phyloP scores from a whole-genome alignment of 2,113 vertebrate species.

The Emydocephalus ijimae region DNA sequence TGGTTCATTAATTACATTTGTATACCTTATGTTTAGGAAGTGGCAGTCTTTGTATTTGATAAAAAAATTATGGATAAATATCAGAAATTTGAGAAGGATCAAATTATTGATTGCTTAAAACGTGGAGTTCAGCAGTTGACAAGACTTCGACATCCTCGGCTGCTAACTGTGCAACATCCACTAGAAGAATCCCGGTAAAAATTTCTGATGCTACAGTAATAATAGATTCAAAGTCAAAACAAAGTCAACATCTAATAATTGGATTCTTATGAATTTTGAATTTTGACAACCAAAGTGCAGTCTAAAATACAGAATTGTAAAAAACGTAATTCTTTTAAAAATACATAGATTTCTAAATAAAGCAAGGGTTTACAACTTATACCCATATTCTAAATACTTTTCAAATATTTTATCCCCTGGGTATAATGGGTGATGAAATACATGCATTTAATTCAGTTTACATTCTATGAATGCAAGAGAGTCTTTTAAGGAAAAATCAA shows the following conservation, averaged over 20 bases:
- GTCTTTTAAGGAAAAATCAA: background rate
- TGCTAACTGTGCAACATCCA: conserved; percentile 97
- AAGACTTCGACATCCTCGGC: conserved; percentile 89
- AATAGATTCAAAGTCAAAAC: conserved; percentile 7
- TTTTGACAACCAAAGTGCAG: background rate
- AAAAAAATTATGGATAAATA: conserved; percentile 95
- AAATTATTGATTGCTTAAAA: conserved; percentile 92
- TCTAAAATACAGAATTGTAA: background rate
- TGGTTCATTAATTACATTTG: conserved; percentile 4
- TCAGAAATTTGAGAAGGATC: conserved; percentile 98
- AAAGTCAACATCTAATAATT: background rate
- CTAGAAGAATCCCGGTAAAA: conserved; percentile 94
- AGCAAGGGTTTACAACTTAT: background rate
- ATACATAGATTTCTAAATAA: background rate
- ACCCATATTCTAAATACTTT: background rate
- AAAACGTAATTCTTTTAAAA: background rate
- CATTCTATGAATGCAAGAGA: background rate
- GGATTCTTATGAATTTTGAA: background rate
- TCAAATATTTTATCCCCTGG: background rate
- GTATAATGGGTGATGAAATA: background rate
- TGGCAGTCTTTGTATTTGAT: conserved; percentile 98
- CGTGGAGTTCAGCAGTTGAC: conserved; percentile 94
- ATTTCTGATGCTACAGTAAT: conserved; percentile 21
- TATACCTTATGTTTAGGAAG: conserved; percentile 79
- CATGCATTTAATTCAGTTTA: background rate